Percentiles rank a stretch among this genome's conserved stretches.
Conservation (phyloP, 2,888 invertebrate species). For the Clivina fossor region DNA sequence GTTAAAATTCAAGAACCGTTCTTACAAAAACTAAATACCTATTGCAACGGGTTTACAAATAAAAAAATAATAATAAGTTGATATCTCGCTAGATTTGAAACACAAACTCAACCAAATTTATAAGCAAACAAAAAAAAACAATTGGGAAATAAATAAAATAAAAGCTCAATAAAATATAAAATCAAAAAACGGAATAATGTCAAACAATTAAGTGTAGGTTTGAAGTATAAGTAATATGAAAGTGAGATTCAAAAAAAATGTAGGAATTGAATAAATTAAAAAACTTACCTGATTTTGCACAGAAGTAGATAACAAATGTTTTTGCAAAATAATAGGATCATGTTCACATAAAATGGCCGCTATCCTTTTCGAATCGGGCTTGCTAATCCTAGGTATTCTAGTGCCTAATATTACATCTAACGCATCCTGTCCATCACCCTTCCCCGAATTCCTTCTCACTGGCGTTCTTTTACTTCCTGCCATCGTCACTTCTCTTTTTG, state of each 20-base stretch:
- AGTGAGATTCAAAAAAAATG: not conserved
- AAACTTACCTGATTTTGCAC: constrained; percentile 78
- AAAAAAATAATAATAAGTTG: no score
- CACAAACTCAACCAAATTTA: not conserved
- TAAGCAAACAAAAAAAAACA: constrained; percentile 21
- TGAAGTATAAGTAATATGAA: not conserved
- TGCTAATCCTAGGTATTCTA: constrained; percentile 63
- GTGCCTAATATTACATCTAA: constrained; percentile 70
- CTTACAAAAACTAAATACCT: no score
- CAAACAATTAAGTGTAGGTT: not conserved
- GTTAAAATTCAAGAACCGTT: no score
- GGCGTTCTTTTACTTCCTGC: constrained; percentile 43
- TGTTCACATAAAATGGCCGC: constrained; percentile 81
- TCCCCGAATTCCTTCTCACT: constrained; percentile 35
- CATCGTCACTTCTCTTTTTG: constrained; percentile 49
- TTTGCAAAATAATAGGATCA: constrained; percentile 79
- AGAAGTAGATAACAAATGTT: constrained; percentile 78
- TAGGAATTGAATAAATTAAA: not conserved
- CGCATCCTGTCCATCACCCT: constrained; percentile 57
- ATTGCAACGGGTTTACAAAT: no score
- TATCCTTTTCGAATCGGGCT: constrained; percentile 74
- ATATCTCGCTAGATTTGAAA: no score
- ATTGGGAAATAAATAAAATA: not conserved
- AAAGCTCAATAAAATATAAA: not conserved
- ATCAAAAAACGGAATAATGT: not conserved